A percentile compares a stretch with the other conserved stretches of the same genome.
Evolutionary conservation across 2,888 invertebrate species (phyloP).

Genomic region (Microctonus aethiopoides): DNA sequence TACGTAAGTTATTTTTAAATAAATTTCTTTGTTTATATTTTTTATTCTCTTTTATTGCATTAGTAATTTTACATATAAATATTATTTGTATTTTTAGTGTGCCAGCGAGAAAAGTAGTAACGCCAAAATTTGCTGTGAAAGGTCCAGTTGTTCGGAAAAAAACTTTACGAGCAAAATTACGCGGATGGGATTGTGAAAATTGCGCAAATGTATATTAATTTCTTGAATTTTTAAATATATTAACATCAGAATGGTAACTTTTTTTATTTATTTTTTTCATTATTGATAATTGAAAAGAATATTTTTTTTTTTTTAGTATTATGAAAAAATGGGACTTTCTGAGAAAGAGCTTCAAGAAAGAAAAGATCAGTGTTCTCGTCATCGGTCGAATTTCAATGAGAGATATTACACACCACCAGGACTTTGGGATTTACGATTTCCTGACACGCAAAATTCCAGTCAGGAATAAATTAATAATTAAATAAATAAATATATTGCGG

Average conservation of each 20-base stretch:
- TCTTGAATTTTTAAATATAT: constrained; percentile 1
- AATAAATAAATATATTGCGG: background rate
- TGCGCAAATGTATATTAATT: constrained; percentile 60
- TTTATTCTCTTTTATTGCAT: background rate
- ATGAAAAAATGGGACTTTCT: constrained; percentile 57
- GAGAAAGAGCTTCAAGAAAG: constrained; percentile 62
- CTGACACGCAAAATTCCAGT: constrained; percentile 49
- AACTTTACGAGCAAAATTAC: constrained; percentile 59
- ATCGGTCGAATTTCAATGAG: constrained; percentile 65
- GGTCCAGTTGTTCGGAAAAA: constrained; percentile 59
- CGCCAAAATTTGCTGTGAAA: constrained; percentile 54
- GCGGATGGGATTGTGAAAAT: constrained; percentile 65
- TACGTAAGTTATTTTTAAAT: constrained; percentile 38
- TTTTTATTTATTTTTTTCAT: background rate
- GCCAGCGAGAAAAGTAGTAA: constrained; percentile 43
- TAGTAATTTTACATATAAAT: too few relatives aligned
- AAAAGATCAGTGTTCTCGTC: constrained; percentile 68
- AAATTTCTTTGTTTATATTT: constrained; percentile 1
- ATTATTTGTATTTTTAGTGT: constrained; percentile 35
- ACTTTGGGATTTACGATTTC: constrained; percentile 64
- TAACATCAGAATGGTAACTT: background rate
- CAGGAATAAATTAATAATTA: constrained; percentile 15
- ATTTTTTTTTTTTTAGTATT: constrained; percentile 53
- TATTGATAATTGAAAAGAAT: background rate
- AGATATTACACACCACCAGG: constrained; percentile 61